These are phyloP conservation scores for Felis chaus DNA, from an alignment of 2,113 vertebrate species.

Conservation along the genomic window DNA sequence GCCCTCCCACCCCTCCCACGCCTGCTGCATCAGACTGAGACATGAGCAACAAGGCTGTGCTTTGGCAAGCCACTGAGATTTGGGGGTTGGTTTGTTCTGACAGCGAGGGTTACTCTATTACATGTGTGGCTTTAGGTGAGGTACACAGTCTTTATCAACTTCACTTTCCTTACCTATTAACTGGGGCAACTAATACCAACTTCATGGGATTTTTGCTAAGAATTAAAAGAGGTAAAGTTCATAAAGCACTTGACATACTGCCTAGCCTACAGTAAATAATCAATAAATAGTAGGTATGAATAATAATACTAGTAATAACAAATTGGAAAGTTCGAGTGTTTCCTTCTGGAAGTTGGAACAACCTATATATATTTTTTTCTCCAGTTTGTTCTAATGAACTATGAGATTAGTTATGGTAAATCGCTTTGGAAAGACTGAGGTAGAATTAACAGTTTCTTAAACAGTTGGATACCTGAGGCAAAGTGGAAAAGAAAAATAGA, in stretches of 20 bases:
- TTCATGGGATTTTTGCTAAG: background rate
- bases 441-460: background rate
- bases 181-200: background rate
- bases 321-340: background rate
- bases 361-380: background rate
- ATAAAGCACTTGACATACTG: background rate
- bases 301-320: background rate
- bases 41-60: background rate
- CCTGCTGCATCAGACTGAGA: rapidly evolving
- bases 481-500: background rate
- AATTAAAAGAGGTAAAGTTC: background rate
- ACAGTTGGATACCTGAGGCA: background rate
- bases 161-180: background rate
- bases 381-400: background rate
- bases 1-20: rapidly evolving
- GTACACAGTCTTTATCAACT: rapidly evolving
- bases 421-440: background rate
- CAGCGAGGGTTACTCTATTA: background rate
- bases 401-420: constrained; percentile 13
- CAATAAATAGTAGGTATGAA: background rate
- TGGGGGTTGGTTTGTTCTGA: background rate
- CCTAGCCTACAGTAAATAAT: background rate
- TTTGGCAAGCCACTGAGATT: background rate
- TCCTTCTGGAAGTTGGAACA: background rate
- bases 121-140: background rate